Evolutionary conservation across 35 echinoderm and acorn worm species (phyloP), one percentile per base, ranked within the genome.

Genomic region (Acanthaster planci): DNA sequence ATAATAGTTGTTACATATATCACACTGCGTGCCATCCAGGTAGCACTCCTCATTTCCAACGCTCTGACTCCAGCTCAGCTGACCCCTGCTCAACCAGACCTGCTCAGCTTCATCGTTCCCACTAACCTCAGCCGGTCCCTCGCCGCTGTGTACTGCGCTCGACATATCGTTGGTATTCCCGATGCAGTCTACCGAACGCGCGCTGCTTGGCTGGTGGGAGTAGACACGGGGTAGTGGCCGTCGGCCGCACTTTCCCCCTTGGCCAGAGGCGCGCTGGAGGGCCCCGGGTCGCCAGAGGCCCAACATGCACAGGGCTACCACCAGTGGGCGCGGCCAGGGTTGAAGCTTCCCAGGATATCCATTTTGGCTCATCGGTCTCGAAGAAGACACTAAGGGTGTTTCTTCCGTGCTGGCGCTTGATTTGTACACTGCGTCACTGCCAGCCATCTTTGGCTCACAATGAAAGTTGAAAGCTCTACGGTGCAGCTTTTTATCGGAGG

Each of bases 271-370:
- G 42, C 42, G 42, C 12, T 47, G 42, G 12, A 12, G 2, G 7
- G 23, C 30, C n/a, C 29, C 34, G 64, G 64, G 64, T 72, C 64
- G 64, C 64, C 64, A 72, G 23, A 72, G 3, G 34, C 64, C 64
- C 64, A 72, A 72, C 14, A 72, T 72, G 64, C 64, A 72, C 7
- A 72, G 23, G 7, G 64, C 34, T 5, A 72, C 15, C 12, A 29
- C 23, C 14, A 72, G 64, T 5, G 64, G 34, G 8, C 64, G 64
- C 26, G 64, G 64, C 64, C 30, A 72, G 64, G 64, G 64, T 26
- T 72, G 64, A 2, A 72, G 22, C 64, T 72, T 72, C 64, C 64
- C 30, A 27, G 64, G 64, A 34, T 72, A 72, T 12, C 64, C 26
- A 34, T 72, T 26, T 35, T 60, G 19, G 27, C 9, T 47, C 42